Percentiles rank a stretch among this genome's conserved stretches.
Conservation (phyloP, 2,113 vertebrate genomes). For the Xiphophorus maculatus region DNA sequence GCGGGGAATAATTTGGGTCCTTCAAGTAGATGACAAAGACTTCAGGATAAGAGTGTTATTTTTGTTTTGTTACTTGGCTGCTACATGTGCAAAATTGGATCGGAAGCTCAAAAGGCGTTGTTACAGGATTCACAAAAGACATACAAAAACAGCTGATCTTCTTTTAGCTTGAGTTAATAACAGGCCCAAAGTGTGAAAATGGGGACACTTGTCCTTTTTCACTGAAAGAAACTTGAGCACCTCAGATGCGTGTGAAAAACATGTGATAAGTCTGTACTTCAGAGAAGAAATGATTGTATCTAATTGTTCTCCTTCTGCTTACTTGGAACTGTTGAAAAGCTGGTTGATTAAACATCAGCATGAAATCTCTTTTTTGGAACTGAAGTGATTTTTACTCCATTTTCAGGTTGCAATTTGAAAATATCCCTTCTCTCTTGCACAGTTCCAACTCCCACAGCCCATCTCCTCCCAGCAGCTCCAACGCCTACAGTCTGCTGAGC, state of each 20-base stretch:
- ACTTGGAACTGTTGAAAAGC: neutral
- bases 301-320: neutral
- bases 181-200: neutral
- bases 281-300: neutral
- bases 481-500: slow-evolving; percentile 87
- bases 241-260: neutral
- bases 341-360: neutral
- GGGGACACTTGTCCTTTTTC: slow-evolving; percentile 9
- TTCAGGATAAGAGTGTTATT: slow-evolving; percentile 1
- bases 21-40: slow-evolving; percentile 31
- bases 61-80: slow-evolving; percentile 3
- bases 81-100: slow-evolving; percentile 8
- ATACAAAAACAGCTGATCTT: slow-evolving; percentile 1
- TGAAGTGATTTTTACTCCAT: neutral
- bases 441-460: slow-evolving; percentile 84
- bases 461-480: slow-evolving; percentile 83
- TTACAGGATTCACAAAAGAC: slow-evolving; percentile 18
- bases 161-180: slow-evolving; percentile 18
- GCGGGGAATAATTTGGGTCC: neutral
- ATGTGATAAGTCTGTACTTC: neutral
- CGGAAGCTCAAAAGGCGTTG: neutral
- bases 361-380: neutral
- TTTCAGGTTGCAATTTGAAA: neutral
- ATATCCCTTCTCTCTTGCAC: slow-evolving; percentile 13
- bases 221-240: neutral